Conservation (phyloP, 2,797 vertebrate genomes). For the Podarcis siculus region DNA sequence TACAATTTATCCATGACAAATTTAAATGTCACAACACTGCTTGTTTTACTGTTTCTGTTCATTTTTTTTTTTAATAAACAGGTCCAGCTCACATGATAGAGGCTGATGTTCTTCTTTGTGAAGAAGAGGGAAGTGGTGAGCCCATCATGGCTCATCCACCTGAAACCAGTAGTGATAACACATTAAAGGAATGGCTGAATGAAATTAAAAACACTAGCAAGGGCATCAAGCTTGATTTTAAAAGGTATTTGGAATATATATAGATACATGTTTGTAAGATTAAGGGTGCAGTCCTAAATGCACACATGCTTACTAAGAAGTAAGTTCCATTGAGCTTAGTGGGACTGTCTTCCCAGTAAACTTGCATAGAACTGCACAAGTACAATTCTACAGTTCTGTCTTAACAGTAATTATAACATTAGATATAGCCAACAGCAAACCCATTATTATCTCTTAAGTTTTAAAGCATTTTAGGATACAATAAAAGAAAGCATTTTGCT, state of each 20-base stretch:
- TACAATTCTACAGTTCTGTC: not conserved
- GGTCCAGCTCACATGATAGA: constrained; percentile 91
- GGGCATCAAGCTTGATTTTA: constrained; percentile 96
- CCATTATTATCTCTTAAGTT: not conserved
- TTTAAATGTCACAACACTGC: not conserved
- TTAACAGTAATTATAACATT: not conserved
- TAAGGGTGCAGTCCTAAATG: not conserved
- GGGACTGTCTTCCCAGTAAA: not conserved
- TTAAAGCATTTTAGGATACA: not conserved
- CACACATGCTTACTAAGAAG: not conserved
- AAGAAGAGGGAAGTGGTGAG: constrained; percentile 70
- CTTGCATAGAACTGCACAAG: not conserved
- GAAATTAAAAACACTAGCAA: constrained; percentile 77
- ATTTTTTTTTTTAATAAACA: constrained; percentile 41
- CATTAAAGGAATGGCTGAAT: constrained; percentile 86
- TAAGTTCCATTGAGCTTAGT: not conserved
- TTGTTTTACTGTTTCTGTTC: not conserved
- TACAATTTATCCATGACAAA: not conserved
- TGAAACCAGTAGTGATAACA: constrained; percentile 88
- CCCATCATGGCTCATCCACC: constrained; percentile 95
- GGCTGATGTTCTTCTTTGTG: constrained; percentile 87
- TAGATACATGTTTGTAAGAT: not conserved
- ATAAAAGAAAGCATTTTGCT: not conserved
- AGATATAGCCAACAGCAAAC: not conserved
- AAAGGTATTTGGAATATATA: constrained; percentile 81